These are phyloP conservation scores for Brachionus calyciflorus DNA, from an alignment of 1,140 invertebrate species.

Conservation along the genomic window DNA sequence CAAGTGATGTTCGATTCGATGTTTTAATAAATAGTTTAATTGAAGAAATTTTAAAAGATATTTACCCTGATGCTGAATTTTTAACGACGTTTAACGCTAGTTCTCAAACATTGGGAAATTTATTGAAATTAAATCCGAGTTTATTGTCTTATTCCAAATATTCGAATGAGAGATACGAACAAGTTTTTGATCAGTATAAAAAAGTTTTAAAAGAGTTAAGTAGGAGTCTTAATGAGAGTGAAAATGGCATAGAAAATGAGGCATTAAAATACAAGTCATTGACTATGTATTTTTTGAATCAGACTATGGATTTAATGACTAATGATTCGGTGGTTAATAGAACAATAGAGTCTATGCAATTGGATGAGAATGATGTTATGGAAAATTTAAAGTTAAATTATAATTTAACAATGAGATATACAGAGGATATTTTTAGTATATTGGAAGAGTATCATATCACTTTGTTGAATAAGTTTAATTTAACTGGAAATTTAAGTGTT, in stretches of 20 bases:
- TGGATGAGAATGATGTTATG: not conserved
- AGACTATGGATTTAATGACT: not conserved
- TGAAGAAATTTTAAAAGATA: constrained; percentile 17
- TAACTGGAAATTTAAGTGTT: no score
- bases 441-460: constrained; percentile 4
- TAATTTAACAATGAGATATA: not conserved
- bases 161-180: constrained; percentile 4
- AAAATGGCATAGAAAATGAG: not conserved
- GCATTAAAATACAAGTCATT: not conserved
- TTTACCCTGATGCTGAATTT: constrained; percentile 41
- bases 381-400: not conserved
- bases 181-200: constrained; percentile 16
- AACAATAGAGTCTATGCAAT: not conserved
- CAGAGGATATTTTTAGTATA: not conserved
- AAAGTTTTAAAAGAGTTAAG: not conserved
- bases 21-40: constrained; percentile 7
- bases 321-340: not conserved
- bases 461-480: not conserved
- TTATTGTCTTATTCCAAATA: constrained; percentile 30
- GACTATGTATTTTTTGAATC: not conserved
- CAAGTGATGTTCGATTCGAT: not conserved
- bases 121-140: not conserved
- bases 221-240: not conserved
- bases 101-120: not conserved
- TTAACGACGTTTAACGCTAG: constrained; percentile 1